Conservation (phyloP, 2,113 vertebrate genomes). For the Cochlearius cochlearius region DNA sequence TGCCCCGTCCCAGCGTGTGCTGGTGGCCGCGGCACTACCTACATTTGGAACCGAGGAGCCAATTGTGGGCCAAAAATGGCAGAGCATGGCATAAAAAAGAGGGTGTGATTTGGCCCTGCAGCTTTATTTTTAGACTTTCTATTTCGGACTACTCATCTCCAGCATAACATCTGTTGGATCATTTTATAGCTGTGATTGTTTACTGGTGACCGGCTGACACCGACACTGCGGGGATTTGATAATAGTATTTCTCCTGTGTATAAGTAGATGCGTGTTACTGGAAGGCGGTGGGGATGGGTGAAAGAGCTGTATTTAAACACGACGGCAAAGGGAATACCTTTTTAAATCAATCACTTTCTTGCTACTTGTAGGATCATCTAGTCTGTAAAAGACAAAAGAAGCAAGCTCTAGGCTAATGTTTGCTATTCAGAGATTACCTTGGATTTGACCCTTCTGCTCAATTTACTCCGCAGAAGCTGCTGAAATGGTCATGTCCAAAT, state of each 20-base stretch:
- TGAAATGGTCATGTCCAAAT: background rate
- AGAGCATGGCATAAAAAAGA: background rate
- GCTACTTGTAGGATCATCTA: background rate
- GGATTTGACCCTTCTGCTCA: conserved; percentile 46
- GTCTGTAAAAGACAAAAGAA: conserved; percentile 12
- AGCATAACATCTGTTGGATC: conserved; percentile 68
- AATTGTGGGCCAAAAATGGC: conserved; percentile 25
- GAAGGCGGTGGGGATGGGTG: accelerated
- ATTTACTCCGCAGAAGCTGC: background rate
- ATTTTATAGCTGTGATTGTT: conserved; percentile 68
- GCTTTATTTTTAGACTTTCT: conserved; percentile 66
- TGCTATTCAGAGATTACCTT: conserved; percentile 24
- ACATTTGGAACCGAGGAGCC: background rate
- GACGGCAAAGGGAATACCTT: background rate
- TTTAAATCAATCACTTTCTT: background rate
- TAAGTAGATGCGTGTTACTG: background rate
- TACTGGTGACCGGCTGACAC: conserved; percentile 55
- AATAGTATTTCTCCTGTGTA: conserved; percentile 7
- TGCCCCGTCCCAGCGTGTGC: background rate
- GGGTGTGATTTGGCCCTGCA: conserved; percentile 31
- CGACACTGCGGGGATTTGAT: background rate
- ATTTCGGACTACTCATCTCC: conserved; percentile 65
- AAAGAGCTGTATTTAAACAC: background rate
- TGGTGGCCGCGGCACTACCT: background rate
- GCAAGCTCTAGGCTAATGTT: background rate